Conservation (phyloP, 1,140 invertebrate species). For the Dufourea novaeangliae region DNA sequence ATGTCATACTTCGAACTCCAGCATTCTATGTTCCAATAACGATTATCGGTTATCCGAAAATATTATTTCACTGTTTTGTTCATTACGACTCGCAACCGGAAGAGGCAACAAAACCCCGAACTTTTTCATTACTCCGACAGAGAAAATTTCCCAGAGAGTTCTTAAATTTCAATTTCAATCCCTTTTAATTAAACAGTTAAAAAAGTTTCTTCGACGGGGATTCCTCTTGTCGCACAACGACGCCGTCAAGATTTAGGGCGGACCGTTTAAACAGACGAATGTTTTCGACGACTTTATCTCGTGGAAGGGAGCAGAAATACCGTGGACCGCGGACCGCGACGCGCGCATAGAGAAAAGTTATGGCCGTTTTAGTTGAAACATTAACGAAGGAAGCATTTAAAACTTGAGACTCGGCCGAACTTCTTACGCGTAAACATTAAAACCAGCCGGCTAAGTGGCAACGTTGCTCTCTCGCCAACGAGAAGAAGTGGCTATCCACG, state of each 20-base stretch:
- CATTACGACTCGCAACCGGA: not conserved
- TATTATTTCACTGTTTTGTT: not conserved
- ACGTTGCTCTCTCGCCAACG: slow-evolving; percentile 52
- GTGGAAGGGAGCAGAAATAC: slow-evolving; percentile 4
- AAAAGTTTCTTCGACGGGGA: not conserved
- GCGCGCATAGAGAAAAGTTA: slow-evolving; percentile 51
- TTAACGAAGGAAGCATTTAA: slow-evolving; percentile 68
- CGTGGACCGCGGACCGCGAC: slow-evolving; percentile 16
- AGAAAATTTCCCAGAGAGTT: slow-evolving; percentile 7
- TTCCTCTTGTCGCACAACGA: slow-evolving; percentile 1
- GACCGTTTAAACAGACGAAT: slow-evolving; percentile 33
- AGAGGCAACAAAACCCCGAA: not conserved
- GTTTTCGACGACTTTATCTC: slow-evolving; percentile 48
- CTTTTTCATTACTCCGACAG: not conserved
- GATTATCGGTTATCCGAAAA: not conserved
- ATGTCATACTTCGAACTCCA: not conserved
- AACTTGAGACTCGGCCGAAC: slow-evolving; percentile 62
- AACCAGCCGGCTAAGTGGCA: slow-evolving; percentile 64
- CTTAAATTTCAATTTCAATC: slow-evolving; percentile 12
- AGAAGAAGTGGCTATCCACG: slow-evolving; percentile 34
- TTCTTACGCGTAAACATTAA: slow-evolving; percentile 70
- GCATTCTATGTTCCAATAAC: not conserved
- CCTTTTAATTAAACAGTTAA: slow-evolving; percentile 27
- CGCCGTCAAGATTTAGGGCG: slow-evolving; percentile 45
- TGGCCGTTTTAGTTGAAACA: slow-evolving; percentile 61